Conservation (phyloP, 2,888 invertebrate species). For the Drosophila formosana region DNA sequence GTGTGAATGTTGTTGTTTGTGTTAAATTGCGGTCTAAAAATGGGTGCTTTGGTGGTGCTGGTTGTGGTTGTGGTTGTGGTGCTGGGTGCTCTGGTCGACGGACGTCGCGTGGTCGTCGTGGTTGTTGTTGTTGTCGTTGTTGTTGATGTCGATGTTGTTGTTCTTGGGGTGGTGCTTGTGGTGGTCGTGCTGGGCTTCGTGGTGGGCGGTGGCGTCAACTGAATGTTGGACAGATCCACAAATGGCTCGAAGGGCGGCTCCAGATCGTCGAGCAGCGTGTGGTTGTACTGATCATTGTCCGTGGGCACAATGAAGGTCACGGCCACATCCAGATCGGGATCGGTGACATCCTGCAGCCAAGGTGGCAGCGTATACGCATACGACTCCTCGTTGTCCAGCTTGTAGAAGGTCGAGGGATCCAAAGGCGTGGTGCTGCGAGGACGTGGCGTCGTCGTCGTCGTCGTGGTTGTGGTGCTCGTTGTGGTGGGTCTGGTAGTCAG, state of each 20-base stretch:
- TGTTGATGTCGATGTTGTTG: slow-evolving; percentile 49
- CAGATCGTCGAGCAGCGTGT: slow-evolving; percentile 74
- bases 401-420: slow-evolving; percentile 71
- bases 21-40: slow-evolving; percentile 29
- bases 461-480: slow-evolving; percentile 37
- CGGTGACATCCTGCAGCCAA: slow-evolving; percentile 82
- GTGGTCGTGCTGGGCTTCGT: slow-evolving; percentile 28
- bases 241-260: slow-evolving; percentile 83
- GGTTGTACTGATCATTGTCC: slow-evolving; percentile 82
- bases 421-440: slow-evolving; percentile 49
- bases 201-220: slow-evolving; percentile 69
- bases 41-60: slow-evolving; percentile 45
- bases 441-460: slow-evolving; percentile 36
- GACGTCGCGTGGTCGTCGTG: slow-evolving; percentile 55
- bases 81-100: slow-evolving; percentile 50
- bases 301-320: slow-evolving; percentile 80
- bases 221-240: slow-evolving; percentile 73
- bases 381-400: slow-evolving; percentile 69
- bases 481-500: slow-evolving; percentile 44
- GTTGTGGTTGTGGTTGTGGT: slow-evolving; percentile 39
- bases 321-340: slow-evolving; percentile 83
- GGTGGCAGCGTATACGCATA: slow-evolving; percentile 82
- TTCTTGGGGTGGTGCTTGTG: slow-evolving; percentile 34
- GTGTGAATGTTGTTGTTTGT: slow-evolving; percentile 45
- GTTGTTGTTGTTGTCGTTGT: slow-evolving; percentile 52